Evolutionary conservation across 2,888 invertebrate genomes (phyloP), one percentile per base, ranked within the genome.

Genomic region (Acholoe squamosa): DNA sequence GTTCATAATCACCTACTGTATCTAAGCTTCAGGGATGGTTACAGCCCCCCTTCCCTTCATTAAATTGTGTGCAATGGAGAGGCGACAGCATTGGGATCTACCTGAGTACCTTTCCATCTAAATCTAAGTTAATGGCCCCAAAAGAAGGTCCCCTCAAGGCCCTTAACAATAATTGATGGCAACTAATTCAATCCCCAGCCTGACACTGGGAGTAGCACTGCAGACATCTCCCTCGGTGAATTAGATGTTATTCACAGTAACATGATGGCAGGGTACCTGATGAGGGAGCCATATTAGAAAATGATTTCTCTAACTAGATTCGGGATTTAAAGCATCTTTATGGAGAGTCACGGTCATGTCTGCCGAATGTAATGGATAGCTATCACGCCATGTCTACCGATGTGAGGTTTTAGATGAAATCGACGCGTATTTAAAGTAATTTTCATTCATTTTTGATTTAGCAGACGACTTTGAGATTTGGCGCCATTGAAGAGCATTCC

Each of bases 161-260:
- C 28, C 71, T 71, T 71, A 16, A 71, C 71, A 71, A 28, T 71
- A 71, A 71, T 71, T 71, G 71, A 71, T 71, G 28, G 71, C 71
- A 71, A 71, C 71, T 71, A 71, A 71, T 71, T 71, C 71, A 71
- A 25, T 28, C 25, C 12, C 43, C 43, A 5, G 12, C 61, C 61
- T 61, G 12, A 61, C 71, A 71, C n/a, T n/a, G n/a, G 71, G 31
- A n/a, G 71, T 71, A 14, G 71, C 28, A 22, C 28, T 28, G 28
- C 3, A 3, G 1, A 3, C 25, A 0, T 71, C 71, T 28, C 71
- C 31, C 71, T 3, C 14, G n/a, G 71, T 71, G 71, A 71, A 28
- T 71, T 28, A n/a, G 28, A 25, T 25, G 28, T 14, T 0, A 14
- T n/a, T 25, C 71, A 71, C 3, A 28, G 71, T 28, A 71, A 71